A percentile compares a stretch with the other conserved stretches of the same genome.
Evolutionary conservation across 2,888 invertebrate genomes (phyloP).

Genomic region (Oxyteleia sp.): DNA sequence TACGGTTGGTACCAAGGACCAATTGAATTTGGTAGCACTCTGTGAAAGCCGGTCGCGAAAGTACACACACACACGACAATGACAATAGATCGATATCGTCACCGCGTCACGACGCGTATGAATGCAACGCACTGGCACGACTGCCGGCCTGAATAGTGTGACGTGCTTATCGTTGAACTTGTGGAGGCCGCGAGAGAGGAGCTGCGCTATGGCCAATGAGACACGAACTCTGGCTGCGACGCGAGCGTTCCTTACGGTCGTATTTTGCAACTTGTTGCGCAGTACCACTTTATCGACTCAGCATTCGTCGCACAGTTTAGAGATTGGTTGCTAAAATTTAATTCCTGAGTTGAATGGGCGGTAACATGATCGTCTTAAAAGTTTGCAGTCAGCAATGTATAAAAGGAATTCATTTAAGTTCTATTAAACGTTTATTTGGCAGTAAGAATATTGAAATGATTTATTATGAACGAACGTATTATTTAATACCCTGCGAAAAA

Average conservation of each 20-base stretch:
- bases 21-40: constrained; percentile 31
- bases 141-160: constrained; percentile 54
- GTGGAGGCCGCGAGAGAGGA: constrained; percentile 35
- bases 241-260: constrained; percentile 66
- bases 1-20: constrained; percentile 6
- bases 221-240: constrained; percentile 38
- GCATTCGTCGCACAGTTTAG: constrained; percentile 27
- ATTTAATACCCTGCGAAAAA: too few relatives aligned
- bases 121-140: constrained; percentile 64
- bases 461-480: too few relatives aligned
- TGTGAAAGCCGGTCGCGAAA: constrained; percentile 34
- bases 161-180: constrained; percentile 58
- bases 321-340: constrained; percentile 25
- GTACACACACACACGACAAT: constrained; percentile 44
- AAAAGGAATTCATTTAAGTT: constrained; percentile 6
- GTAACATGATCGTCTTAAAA: constrained; percentile 27
- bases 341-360: constrained; percentile 1
- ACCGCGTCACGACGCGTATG: constrained; percentile 36
- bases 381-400: background rate
- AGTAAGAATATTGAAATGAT: too few relatives aligned
- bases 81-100: constrained; percentile 26
- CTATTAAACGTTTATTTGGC: background rate
- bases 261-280: constrained; percentile 69
- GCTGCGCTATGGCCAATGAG: constrained; percentile 45
- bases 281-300: constrained; percentile 62